Base-by-base conservation (phyloP, 2,797 vertebrate species). In the Falco berigora region DNA sequence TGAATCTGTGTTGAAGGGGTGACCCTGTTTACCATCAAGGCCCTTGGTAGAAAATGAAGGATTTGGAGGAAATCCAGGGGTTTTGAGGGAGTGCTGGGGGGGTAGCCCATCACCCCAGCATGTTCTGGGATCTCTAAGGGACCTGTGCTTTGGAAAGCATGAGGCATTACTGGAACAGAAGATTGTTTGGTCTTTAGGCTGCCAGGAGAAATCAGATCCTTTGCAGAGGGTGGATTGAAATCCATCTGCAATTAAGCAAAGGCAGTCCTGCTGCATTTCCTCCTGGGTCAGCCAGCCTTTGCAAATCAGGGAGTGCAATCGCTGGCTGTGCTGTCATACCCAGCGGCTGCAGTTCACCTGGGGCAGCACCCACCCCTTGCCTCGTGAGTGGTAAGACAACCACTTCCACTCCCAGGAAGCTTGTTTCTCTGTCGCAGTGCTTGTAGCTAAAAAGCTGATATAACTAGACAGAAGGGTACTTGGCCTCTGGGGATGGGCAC, bases 191-290 rank as follows among this genome's bases (percentile, higher is more conserved):
- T 36, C 74, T n/a, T 14, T n/a, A 63, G 44, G 92, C 90, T 88
- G 86, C 92, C 88, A 77, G 83, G 50, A 94, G 90, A 69, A 96
- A 84, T 78, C 80, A 47, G 58, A 66, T 89, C 86, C 80, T 61
- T 32, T 14, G 17, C 56, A 36, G 64, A 55, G 73, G 49, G 38
- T 30, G 76, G 30, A 3, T 14, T 32, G 58, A 90, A 92, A 86
- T 73, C 88, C 59, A 38, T 76, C 89, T 56, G 88, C 80, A 92
- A 49, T 85, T 76, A 74, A 86, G 59, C 46, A 25, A 59, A 81
- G 66, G 61, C 68, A 53, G 42, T 0, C 16, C 25, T 49, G 49
- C 50, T 20, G 66, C 4, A 3, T 74, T 34, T 63, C 77, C 84
- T 78, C 85, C 40, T 0, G 1, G 47, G 18, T 7, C 8, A 0